These are phyloP conservation scores for Erebia epiphron DNA, from an alignment of 2,888 invertebrate species.

Conservation along the genomic window DNA sequence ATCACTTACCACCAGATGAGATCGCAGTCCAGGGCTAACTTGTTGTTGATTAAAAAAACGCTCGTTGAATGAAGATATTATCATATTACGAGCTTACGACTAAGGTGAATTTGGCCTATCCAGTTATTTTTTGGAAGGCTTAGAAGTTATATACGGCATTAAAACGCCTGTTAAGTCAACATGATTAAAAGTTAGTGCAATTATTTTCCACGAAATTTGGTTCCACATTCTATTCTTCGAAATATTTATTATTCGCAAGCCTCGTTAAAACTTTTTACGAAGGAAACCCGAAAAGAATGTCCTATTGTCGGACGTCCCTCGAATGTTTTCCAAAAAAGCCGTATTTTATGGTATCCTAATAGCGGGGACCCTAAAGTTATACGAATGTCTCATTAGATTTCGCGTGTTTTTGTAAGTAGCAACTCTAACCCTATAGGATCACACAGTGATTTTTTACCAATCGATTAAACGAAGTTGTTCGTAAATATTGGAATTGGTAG, in stretches of 20 bases:
- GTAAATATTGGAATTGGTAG: slow-evolving; percentile 60
- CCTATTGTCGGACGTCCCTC: slow-evolving; percentile 31
- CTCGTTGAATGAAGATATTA: background rate
- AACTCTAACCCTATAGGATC: slow-evolving; percentile 44
- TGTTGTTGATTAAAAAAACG: background rate
- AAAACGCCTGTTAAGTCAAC: background rate
- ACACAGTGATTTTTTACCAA: slow-evolving; percentile 58
- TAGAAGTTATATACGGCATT: background rate
- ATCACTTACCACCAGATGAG: no score
- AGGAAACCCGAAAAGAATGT: slow-evolving; percentile 30
- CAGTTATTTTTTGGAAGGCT: background rate
- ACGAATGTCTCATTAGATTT: slow-evolving; percentile 39
- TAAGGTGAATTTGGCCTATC: background rate
- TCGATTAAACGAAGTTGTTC: slow-evolving; percentile 58
- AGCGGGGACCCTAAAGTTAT: slow-evolving; percentile 37
- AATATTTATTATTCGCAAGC: slow-evolving; percentile 26
- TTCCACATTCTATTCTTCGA: slow-evolving; percentile 11
- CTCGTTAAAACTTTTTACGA: slow-evolving; percentile 39
- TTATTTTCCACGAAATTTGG: slow-evolving; percentile 11
- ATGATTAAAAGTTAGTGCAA: slow-evolving; percentile 16
- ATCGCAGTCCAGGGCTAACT: no score
- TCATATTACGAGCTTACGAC: background rate
- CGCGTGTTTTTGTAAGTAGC: background rate
- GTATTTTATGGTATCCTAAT: slow-evolving; percentile 37
- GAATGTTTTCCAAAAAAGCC: slow-evolving; percentile 35